Evolutionary conservation across 2,797 vertebrate genomes (phyloP).

Genomic region (Sternarchorhynchus goeldii): DNA sequence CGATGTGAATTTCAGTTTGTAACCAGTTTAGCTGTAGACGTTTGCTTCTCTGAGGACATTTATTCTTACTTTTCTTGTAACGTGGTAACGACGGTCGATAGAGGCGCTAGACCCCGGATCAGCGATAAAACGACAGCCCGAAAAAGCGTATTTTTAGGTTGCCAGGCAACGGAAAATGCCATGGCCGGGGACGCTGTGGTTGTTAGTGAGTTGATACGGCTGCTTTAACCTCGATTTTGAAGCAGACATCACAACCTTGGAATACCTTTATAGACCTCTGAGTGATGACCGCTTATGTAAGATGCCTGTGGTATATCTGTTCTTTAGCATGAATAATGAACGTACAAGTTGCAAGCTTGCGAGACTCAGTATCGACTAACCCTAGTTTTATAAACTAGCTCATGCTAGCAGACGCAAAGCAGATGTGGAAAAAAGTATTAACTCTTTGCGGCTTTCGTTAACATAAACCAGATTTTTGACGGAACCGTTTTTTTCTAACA

Average conservation of each 20-base stretch:
- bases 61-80: too few relatives aligned
- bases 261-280: slow-evolving; percentile 1
- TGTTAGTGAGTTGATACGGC: slow-evolving; percentile 2
- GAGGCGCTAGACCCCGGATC: not conserved
- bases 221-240: slow-evolving; percentile 26
- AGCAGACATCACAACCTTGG: not conserved
- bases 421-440: too few relatives aligned
- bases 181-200: not conserved
- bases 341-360: not conserved
- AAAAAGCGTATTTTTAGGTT: slow-evolving; percentile 61
- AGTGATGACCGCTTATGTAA: slow-evolving; percentile 2
- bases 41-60: too few relatives aligned
- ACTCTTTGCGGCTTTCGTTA: too few relatives aligned
- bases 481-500: too few relatives aligned
- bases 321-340: not conserved
- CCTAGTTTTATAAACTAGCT: too few relatives aligned
- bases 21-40: too few relatives aligned
- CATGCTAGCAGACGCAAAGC: too few relatives aligned
- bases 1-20: too few relatives aligned
- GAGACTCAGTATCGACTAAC: too few relatives aligned
- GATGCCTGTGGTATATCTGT: not conserved
- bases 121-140: not conserved
- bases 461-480: too few relatives aligned
- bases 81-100: too few relatives aligned
- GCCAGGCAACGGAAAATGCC: slow-evolving; percentile 67